Base-by-base conservation (phyloP, 1,140 invertebrate species). In the Tetraneura akinire region DNA sequence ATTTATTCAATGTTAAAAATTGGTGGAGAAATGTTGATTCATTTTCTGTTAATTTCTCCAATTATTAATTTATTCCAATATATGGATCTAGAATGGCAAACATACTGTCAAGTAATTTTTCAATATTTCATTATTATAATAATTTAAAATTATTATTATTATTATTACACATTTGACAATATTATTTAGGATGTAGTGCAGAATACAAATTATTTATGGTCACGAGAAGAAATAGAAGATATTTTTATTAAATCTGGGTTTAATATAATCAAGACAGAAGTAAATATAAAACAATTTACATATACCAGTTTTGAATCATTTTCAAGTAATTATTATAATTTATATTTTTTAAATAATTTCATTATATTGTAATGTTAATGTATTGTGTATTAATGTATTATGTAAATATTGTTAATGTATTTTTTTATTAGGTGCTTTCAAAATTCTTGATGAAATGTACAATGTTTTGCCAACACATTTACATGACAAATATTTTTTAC, bases 71-170 rank as follows among this genome's bases (percentile, higher is more conserved):
- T 78, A 16, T 78, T 62, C 21, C 62, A 78, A 78, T 42, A 4
- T 14, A 45, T 78, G 37, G 74, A 78, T 47, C 21, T 16, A 45
- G 55, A 78, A 78, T 78, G 74, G 74, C 55, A 78, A 62, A 45
- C 26, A 60, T 78, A 62, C 62, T 18, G 26, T 18, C n/a, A 78
- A 45, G 74, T 78, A 18, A 78, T 55, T 62, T 51, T 29, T 71
- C 51, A n/a, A 49, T 37, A 37, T 42, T 21, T n/a, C n/a, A 37
- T 37, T 8, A 4, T 37, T 37, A 37, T 37, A 37, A 37, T 4
- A 37, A n/a, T n/a, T n/a, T n/a, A n/a, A n/a, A n/a, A n/a, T n/a
- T n/a, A n/a, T n/a, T n/a, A n/a, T n/a, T n/a, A n/a, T n/a, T n/a
- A n/a, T n/a, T n/a, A n/a, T n/a, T n/a, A n/a, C n/a, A n/a, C n/a